These are phyloP conservation scores for Craterocephalus amniculus DNA, from an alignment of 2,797 vertebrate genomes.

Conservation along the genomic window DNA sequence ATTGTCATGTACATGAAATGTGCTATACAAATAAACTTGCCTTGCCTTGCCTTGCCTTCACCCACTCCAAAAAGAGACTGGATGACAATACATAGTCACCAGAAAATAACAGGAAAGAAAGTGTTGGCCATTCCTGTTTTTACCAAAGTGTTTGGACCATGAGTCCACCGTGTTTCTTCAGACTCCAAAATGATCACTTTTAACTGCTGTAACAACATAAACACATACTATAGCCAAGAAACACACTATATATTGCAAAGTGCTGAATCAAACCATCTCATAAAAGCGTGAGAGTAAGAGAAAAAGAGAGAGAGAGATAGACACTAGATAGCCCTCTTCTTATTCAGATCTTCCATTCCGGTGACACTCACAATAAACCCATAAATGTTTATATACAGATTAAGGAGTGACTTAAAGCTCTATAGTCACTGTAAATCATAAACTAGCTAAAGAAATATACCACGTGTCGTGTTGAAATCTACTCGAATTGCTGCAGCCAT, in stretches of 20 bases:
- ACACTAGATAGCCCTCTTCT: slow-evolving; percentile 7
- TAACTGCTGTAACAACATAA: slow-evolving; percentile 17
- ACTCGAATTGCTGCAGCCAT: slow-evolving; percentile 44
- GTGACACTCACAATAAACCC: slow-evolving; percentile 17
- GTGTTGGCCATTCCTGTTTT: slow-evolving; percentile 37
- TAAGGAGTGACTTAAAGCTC: slow-evolving; percentile 44
- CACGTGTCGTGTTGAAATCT: slow-evolving; percentile 12
- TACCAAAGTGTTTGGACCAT: slow-evolving; percentile 31
- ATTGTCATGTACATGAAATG: no score
- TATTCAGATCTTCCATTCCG: slow-evolving; percentile 13
- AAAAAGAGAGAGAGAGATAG: neutral
- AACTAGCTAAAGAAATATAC: slow-evolving; percentile 52
- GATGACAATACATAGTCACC: slow-evolving; percentile 45
- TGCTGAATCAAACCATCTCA: slow-evolving; percentile 21
- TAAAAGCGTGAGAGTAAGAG: slow-evolving; percentile 11
- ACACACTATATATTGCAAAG: slow-evolving; percentile 17
- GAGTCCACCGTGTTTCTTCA: slow-evolving; percentile 21
- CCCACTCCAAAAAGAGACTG: slow-evolving; percentile 38
- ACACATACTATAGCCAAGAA: slow-evolving; percentile 18
- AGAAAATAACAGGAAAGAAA: slow-evolving; percentile 49
- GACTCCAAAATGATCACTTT: slow-evolving; percentile 24
- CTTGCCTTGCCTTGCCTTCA: no score
- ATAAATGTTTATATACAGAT: slow-evolving; percentile 17
- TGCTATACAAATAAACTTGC: no score
- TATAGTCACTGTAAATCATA: slow-evolving; percentile 35